Base-by-base conservation (phyloP, 2,113 vertebrate genomes). In the Planiliza haematocheilus region DNA sequence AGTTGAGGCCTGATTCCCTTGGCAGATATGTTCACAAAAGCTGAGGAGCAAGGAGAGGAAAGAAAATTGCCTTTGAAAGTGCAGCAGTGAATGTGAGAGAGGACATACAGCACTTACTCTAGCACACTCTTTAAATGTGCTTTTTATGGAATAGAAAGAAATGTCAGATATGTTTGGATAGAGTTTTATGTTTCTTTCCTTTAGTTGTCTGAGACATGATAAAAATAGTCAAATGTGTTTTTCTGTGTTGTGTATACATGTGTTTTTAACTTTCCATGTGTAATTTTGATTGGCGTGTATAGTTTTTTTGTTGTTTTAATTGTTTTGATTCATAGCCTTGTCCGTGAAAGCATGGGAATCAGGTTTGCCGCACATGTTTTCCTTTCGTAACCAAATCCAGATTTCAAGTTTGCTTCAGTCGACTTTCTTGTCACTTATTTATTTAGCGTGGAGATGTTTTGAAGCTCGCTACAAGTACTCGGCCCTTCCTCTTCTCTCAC, bases 21-120 rank as follows among this genome's bases (percentile, higher is more conserved):
- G 79, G 84, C 81, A 81, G 82, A 86, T 86, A 66, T 51, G 72
- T 79, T 86, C 55, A 79, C 72, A 68, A 87, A 81, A 72, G 71
- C 74, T 13, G 14, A 86, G 56, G 70, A 83, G 74, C 73, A 71
- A 72, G 41, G 70, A 57, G 74, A 65, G 41, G 58, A 76, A 74
- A 81, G 70, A 77, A 86, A 89, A 88, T 88, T 85, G 74, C 49
- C 74, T 87, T 79, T 87, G 80, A 86, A 81, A 89, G 75, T 72
- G 66, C 61, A 57, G 58, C 39, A 36, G 46, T 60, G 71, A 77
- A 70, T 85, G 62, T 77, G 46, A 58, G 55, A 56, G 63, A 74
- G 70, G 62, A 51, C 53, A 67, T 69, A 61, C 20, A 57, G 59
- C 69, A 60, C 64, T 85, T 86, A 65, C 43, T 67, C 49, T 17